Evolutionary conservation across 2,113 vertebrate species (phyloP), one percentile per base, ranked within the genome.

Genomic region (Vimba vimba): DNA sequence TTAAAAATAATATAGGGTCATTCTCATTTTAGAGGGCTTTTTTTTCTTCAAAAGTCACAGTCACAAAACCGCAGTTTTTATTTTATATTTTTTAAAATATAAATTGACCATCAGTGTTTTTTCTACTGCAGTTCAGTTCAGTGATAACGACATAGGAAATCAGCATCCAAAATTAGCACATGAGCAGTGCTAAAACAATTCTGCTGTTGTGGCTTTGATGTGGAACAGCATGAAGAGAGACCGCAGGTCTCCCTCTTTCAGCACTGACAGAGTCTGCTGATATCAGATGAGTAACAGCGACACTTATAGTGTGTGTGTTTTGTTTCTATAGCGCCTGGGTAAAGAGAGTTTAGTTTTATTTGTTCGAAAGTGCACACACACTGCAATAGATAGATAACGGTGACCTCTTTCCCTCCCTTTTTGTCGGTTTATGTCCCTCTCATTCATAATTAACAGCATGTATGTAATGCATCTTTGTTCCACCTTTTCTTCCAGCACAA

Each of bases 401-500:
- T 80, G 86, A 87, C 71, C 79, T 75, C 17, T 73, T 64, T 57
- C 15, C 30, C 68, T n/a, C 33, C 23, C 64, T 11, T n/a, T 60
- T n/a, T 64, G 15, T 73, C 13, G 23, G 19, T 52, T 52, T 52
- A 47, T 75, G 33, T 60, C 60, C 36, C 27, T 76, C 59, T 85
- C 17, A 39, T 15, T 78, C 75, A 76, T 86, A 82, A 36, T 39
- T 52, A 66, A 82, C 30, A 10, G 75, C 45, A 96, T 84, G 90
- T 30, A 25, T 87, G 83, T 59, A 75, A 79, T 59, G 87, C 80
- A n/a, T 39, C 75, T 90, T 88, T 91, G 91, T 94, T 91, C 90
- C 89, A 39, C 57, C 86, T 71, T 64, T 82, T 64, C 74, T 86
- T 86, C 83, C 83, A 47, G 86, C 57, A 36, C 90, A 90, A 87